Base-by-base conservation (phyloP, 2,888 invertebrate genomes). In the Unio delphinus region DNA sequence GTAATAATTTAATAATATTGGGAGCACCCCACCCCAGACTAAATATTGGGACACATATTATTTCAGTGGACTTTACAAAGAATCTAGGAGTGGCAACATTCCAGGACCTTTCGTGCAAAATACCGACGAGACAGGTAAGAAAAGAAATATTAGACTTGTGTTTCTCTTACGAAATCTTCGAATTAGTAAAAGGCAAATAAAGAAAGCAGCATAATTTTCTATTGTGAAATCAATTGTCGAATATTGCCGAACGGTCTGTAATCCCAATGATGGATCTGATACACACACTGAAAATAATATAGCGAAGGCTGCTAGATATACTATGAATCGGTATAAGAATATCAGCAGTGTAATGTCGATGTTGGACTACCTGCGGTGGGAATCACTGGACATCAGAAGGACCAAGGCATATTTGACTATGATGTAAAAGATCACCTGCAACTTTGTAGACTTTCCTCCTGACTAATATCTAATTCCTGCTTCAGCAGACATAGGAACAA, bases 331-430 rank as follows among this genome's bases (percentile, higher is more conserved):
- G 20, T 59, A 59, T 23, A 18, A n/a, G 15, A 66, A 66, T 54
- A 66, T 26, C 34, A 66, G 65, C 56, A 66, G 45, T 26, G 65
- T 66, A 7, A 59, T 60, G n/a, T 15, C 59, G n/a, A 60, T 60
- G 60, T 54, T 66, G 20, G 59, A 66, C 11, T 54, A 59, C 23
- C 60, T 60, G 15, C 45, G 17, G 20, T 66, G 65, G 60, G 65
- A 60, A n/a, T 59, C 65, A 20, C 60, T 66, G 45, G 65, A 66
- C 45, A 2, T 60, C 18, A n/a, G 60, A 59, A n/a, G 65, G 7
- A 55, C 60, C 34, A 66, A 66, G 54, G 5, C 54, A 17, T 58
- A 65, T 4, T 20, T 66, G 6, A 5, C 59, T 30, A 59, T 66
- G 65, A 17, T 30, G 15, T 63, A 28, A 55, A 65, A 65, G 26